Conservation (phyloP, 2,113 vertebrate species). For the Cyanoderma ruficeps region DNA sequence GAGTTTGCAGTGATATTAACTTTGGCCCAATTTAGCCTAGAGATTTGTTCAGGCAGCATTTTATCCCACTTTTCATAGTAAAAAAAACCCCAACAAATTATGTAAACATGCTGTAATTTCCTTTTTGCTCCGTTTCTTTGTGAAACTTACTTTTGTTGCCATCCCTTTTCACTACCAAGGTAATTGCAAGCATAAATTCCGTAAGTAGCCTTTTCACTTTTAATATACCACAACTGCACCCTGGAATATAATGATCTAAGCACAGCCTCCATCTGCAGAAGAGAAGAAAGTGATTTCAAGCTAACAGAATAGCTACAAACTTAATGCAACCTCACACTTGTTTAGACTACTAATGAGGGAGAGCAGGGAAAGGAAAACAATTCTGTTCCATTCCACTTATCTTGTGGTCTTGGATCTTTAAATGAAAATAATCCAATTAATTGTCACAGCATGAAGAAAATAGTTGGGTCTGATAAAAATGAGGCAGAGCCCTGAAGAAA, state of each 20-base stretch:
- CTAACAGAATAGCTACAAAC: conserved; percentile 27
- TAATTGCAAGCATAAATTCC: conserved; percentile 1
- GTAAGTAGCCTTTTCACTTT: neutral
- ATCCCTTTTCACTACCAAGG: neutral
- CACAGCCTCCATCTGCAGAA: neutral
- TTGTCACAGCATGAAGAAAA: neutral
- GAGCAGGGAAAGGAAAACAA: conserved; percentile 21
- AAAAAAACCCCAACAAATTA: neutral
- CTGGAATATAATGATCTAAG: neutral
- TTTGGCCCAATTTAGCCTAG: neutral
- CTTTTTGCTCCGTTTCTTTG: neutral
- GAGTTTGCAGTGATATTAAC: neutral
- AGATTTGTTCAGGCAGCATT: neutral
- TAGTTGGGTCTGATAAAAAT: neutral
- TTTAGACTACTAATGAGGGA: conserved; percentile 37
- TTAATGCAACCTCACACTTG: conserved; percentile 23
- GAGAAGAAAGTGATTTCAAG: conserved; percentile 4
- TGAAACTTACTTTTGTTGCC: neutral
- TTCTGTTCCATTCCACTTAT: neutral
- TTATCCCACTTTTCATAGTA: neutral
- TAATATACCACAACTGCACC: neutral
- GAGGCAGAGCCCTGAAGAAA: neutral
- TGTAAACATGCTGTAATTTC: neutral
- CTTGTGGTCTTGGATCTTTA: conserved; percentile 13
- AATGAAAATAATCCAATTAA: conserved; percentile 28